Conservation (phyloP, 2,888 invertebrate species). For the Brachyopa scutellaris region DNA sequence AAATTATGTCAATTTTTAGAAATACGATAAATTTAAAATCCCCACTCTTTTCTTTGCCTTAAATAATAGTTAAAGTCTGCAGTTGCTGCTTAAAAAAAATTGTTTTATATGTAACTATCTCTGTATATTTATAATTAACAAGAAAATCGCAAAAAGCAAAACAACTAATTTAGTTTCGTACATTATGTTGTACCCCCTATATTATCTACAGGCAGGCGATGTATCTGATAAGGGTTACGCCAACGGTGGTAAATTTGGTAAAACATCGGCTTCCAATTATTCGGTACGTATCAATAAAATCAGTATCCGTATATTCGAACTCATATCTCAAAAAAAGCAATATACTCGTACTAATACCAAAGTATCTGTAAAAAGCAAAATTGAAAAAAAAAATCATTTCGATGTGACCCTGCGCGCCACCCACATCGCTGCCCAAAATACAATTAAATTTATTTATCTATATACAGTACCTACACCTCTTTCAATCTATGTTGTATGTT, state of each 20-base stretch:
- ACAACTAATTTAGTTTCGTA: constrained; percentile 74
- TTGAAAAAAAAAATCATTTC: constrained; percentile 45
- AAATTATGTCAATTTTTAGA: too few relatives aligned
- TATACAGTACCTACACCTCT: too few relatives aligned
- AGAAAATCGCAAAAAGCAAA: constrained; percentile 44
- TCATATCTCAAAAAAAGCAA: constrained; percentile 43
- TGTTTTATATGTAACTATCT: too few relatives aligned
- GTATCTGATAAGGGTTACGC: constrained; percentile 77
- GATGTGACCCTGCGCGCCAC: constrained; percentile 1
- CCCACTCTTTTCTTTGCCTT: too few relatives aligned
- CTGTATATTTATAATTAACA: neutral
- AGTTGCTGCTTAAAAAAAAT: too few relatives aligned
- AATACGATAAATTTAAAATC: too few relatives aligned
- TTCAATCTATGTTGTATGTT: too few relatives aligned
- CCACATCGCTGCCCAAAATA: neutral
- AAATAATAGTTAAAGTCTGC: constrained; percentile 37
- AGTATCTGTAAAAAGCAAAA: constrained; percentile 20
- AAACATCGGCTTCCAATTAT: constrained; percentile 82
- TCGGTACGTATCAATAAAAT: constrained; percentile 83
- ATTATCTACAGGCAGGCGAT: constrained; percentile 82
- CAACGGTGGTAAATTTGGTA: constrained; percentile 82
- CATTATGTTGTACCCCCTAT: constrained; percentile 77
- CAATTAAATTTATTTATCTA: neutral
- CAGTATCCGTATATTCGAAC: constrained; percentile 76
- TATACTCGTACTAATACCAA: constrained; percentile 44